phyloP scores from a whole-genome alignment of 2,113 vertebrate species.

The Haemorhous mexicanus region DNA sequence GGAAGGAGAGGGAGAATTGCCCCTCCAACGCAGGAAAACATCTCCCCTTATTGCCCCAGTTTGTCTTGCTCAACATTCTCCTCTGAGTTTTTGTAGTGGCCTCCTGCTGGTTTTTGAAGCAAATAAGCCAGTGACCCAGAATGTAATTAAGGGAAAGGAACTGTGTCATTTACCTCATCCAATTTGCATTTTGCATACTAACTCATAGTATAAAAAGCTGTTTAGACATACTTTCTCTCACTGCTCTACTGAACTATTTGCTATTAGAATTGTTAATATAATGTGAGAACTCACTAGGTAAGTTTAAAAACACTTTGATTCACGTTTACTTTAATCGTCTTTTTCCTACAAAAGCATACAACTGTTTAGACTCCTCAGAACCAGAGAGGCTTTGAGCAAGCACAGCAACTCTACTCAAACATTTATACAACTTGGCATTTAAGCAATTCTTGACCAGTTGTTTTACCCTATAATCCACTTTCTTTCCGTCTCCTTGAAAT shows the following conservation, averaged over 20 bases:
- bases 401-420: neutral
- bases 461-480: neutral
- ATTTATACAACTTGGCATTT: neutral
- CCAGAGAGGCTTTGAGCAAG: neutral
- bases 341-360: neutral
- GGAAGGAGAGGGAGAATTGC: neutral
- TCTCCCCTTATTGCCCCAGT: neutral
- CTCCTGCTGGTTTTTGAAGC: neutral
- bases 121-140: neutral
- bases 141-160: conserved; percentile 13
- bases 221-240: neutral
- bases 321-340: neutral
- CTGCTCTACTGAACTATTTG: neutral
- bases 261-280: neutral
- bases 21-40: neutral
- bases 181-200: conserved; percentile 14
- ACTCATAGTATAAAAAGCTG: neutral
- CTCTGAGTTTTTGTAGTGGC: neutral
- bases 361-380: neutral
- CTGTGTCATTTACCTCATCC: neutral
- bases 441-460: neutral
- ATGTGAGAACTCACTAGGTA: neutral
- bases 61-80: neutral
- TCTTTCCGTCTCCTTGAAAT: neutral
- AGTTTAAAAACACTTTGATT: neutral